phyloP scores from a whole-genome alignment of 2,113 vertebrate species.

The Leptodactylus fuscus region DNA sequence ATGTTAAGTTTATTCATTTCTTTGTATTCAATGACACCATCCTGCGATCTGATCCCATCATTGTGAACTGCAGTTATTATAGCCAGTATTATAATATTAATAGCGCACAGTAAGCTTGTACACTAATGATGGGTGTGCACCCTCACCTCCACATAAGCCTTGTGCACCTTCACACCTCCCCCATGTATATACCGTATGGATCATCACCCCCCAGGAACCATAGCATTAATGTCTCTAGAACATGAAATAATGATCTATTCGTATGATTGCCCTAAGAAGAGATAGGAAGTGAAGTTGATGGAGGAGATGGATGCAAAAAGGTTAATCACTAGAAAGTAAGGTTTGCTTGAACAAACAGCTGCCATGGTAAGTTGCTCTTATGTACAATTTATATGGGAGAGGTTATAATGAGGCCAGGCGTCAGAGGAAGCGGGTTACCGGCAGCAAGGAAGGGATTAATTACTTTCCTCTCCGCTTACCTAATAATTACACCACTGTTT shows the following conservation, averaged over 20 bases:
- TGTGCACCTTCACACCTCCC: neutral
- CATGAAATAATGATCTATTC: neutral
- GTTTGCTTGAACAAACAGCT: constrained; percentile 4
- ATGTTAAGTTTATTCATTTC: neutral
- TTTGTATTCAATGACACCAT: neutral
- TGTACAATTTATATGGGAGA: neutral
- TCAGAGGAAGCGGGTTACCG: neutral
- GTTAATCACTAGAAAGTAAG: constrained; percentile 30
- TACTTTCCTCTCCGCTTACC: neutral
- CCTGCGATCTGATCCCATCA: neutral
- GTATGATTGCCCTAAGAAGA: neutral
- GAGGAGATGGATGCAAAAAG: constrained; percentile 12
- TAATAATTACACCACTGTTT: neutral
- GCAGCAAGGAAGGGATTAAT: neutral
- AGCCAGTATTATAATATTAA: neutral
- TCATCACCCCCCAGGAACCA: neutral
- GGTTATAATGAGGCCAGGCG: neutral
- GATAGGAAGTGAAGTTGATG: neutral
- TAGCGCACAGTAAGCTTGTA: neutral
- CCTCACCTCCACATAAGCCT: neutral
- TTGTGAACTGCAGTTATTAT: neutral
- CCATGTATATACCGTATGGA: neutral
- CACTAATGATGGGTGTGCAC: neutral
- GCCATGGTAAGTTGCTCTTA: neutral
- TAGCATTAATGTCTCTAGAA: neutral